A percentile compares a stretch with the other conserved stretches of the same genome.
phyloP scores from a whole-genome alignment of 2,888 invertebrate genomes.

The Hipparchia semele region DNA sequence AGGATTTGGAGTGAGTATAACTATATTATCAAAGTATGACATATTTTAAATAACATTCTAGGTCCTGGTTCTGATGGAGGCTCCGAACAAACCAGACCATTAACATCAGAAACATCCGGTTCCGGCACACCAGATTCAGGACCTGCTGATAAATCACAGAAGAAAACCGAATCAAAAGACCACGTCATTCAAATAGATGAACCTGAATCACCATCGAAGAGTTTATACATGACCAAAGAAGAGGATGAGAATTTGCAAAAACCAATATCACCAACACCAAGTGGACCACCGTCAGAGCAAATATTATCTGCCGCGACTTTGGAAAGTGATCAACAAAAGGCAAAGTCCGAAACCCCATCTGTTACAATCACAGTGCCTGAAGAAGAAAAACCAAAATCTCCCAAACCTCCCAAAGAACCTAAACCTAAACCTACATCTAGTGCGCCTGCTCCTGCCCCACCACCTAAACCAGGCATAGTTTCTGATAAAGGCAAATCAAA shows the following conservation, averaged over 20 bases:
- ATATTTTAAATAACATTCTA: slow-evolving; percentile 10
- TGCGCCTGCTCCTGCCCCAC: slow-evolving; percentile 60
- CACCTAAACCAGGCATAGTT: slow-evolving; percentile 56
- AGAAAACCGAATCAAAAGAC: slow-evolving; percentile 56
- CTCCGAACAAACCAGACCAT: slow-evolving; percentile 29
- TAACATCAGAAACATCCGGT: slow-evolving; percentile 26
- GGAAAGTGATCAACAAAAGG: slow-evolving; percentile 54
- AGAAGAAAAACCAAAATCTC: slow-evolving; percentile 48
- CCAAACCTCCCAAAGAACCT: slow-evolving; percentile 48
- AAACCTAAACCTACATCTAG: slow-evolving; percentile 60
- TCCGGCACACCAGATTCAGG: slow-evolving; percentile 46
- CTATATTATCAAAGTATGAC: too few species aligned
- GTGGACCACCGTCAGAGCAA: slow-evolving; percentile 57
- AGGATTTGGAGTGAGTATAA: too few species aligned
- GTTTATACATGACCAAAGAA: slow-evolving; percentile 63
- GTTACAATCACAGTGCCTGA: slow-evolving; percentile 37
- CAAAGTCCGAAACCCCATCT: slow-evolving; percentile 41
- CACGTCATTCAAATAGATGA: slow-evolving; percentile 69
- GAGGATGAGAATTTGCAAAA: slow-evolving; percentile 65
- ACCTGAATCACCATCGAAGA: slow-evolving; percentile 60
- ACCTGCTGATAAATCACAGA: slow-evolving; percentile 49
- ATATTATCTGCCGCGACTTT: slow-evolving; percentile 69
- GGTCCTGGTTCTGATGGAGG: slow-evolving; percentile 28
- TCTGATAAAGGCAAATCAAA: slow-evolving; percentile 87
- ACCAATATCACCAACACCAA: slow-evolving; percentile 68